A percentile compares a stretch with the other conserved stretches of the same genome.
Conservation (phyloP, 2,113 vertebrate species). For the Oostethus manadensis region DNA sequence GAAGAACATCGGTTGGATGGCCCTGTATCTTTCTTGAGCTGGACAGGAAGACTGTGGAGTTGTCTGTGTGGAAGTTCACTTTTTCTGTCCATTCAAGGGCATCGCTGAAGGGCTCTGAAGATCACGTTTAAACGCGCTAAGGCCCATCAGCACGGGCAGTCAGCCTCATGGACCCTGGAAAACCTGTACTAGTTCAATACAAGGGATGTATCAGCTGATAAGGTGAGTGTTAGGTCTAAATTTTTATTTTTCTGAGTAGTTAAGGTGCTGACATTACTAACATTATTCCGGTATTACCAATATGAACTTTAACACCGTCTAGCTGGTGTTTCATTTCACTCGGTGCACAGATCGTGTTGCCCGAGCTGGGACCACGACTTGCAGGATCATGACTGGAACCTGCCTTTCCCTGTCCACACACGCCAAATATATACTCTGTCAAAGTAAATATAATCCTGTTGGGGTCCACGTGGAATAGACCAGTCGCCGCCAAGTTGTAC, state of each 20-base stretch:
- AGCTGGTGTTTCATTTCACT: conserved; percentile 48
- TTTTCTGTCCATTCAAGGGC: conserved; percentile 70
- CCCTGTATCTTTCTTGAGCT: conserved; percentile 28
- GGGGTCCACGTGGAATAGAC: conserved; percentile 30
- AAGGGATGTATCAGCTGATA: conserved; percentile 56
- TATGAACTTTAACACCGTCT: conserved; percentile 30
- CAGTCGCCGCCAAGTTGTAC: conserved; percentile 15
- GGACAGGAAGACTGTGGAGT: conserved; percentile 14
- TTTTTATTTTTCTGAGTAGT: conserved; percentile 1
- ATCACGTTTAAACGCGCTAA: conserved; percentile 19
- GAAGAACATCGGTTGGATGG: conserved; percentile 25
- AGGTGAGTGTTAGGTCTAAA: conserved; percentile 42
- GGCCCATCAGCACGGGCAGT: conserved; percentile 31
- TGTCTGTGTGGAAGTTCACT: conserved; percentile 30
- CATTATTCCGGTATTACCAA: conserved; percentile 30
- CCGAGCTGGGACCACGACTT: conserved; percentile 12
- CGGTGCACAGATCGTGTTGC: conserved; percentile 39
- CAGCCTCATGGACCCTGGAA: conserved; percentile 51
- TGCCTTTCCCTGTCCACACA: conserved; percentile 54
- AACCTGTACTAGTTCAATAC: conserved; percentile 13
- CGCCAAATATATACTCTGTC: conserved; percentile 61
- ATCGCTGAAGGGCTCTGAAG: conserved; percentile 32
- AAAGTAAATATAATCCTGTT: conserved; percentile 63
- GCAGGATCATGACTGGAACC: conserved; percentile 43
- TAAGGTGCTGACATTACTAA: conserved; percentile 16